Evolutionary conservation across 2,113 vertebrate genomes (phyloP).

Genomic region (Crypturellus undulatus): DNA sequence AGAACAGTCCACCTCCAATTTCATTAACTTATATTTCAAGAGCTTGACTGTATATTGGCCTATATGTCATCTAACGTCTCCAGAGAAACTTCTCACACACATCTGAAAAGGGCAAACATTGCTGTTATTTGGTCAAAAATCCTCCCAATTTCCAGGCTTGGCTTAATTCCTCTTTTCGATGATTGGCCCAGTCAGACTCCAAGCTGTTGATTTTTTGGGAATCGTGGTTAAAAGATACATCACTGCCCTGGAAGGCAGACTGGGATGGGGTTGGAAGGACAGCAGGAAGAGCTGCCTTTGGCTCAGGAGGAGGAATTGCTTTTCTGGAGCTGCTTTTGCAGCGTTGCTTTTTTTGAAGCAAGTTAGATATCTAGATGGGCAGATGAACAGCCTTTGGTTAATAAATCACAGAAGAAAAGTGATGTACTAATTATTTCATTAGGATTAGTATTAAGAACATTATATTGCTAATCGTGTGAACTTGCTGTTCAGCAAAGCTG

Average conservation of each 20-base stretch:
- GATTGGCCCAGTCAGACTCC: neutral
- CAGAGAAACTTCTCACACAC: neutral
- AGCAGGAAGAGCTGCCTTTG: neutral
- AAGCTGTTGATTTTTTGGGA: neutral
- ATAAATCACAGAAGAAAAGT: neutral
- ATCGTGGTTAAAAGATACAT: neutral
- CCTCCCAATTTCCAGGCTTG: neutral
- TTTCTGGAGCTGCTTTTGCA: neutral
- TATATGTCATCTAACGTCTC: neutral
- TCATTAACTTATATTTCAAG: neutral
- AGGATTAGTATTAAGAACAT: neutral
- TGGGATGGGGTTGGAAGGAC: neutral
- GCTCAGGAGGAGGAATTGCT: neutral
- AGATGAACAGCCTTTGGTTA: neutral
- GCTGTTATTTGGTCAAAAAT: neutral
- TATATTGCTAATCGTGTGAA: neutral
- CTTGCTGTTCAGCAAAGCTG: neutral
- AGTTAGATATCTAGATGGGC: neutral
- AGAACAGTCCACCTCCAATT: neutral
- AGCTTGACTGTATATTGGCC: neutral
- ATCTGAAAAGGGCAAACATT: neutral
- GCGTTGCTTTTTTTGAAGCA: neutral
- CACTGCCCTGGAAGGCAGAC: neutral
- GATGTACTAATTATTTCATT: neutral
- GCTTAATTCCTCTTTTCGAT: neutral